Evolutionary conservation across 2,113 vertebrate genomes (phyloP).

Genomic region (Centropus unirufus): DNA sequence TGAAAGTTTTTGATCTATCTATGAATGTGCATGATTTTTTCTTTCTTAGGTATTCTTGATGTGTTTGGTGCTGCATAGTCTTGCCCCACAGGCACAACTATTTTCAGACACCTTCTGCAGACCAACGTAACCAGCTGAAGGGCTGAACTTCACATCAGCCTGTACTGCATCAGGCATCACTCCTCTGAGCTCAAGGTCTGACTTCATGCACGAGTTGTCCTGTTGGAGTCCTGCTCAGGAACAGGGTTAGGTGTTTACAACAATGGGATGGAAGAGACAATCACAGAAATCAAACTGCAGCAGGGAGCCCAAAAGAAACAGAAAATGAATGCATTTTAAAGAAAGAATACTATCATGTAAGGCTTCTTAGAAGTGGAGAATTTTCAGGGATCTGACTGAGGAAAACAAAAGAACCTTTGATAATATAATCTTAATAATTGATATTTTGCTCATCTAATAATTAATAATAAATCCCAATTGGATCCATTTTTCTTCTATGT

Average conservation of each 20-base stretch:
- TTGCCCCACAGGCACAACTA: neutral
- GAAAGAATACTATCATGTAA: neutral
- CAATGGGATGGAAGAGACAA: neutral
- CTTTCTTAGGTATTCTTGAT: neutral
- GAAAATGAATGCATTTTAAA: neutral
- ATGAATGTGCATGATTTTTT: neutral
- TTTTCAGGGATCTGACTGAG: slow-evolving; percentile 20
- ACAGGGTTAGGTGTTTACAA: neutral
- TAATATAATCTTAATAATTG: slow-evolving; percentile 42
- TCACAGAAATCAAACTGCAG: neutral
- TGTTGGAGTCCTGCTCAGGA: neutral
- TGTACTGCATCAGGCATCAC: neutral
- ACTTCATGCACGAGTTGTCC: neutral
- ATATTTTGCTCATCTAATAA: slow-evolving; percentile 41
- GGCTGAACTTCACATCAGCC: neutral
- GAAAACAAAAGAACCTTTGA: slow-evolving; percentile 22
- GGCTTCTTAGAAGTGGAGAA: neutral
- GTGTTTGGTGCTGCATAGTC: neutral
- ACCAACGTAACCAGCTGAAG: neutral
- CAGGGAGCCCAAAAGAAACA: neutral
- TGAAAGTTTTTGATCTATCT: neutral
- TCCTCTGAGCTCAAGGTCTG: neutral
- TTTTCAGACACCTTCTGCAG: neutral
- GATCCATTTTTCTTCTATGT: slow-evolving; percentile 6
- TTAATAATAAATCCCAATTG: slow-evolving; percentile 30